Base-by-base conservation (phyloP, 2,113 vertebrate species). In the Calyptommatus sinebrachiatus region DNA sequence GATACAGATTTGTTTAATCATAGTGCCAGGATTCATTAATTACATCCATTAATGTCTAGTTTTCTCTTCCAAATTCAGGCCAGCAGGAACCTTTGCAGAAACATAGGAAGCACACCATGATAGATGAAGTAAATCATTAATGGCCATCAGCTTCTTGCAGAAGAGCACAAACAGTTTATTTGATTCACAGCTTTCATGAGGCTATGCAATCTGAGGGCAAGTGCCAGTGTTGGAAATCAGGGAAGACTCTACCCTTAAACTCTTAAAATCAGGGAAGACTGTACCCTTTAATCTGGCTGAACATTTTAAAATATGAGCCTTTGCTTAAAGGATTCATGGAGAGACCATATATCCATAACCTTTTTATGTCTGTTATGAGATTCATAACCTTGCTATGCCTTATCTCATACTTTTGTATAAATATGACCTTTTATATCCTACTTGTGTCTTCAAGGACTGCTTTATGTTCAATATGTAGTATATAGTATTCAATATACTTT, bases 271-370 rank as follows among this genome's bases (percentile, higher is more conserved):
- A 62, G 70, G 22, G 61, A 57, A 22, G 28, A 70, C 1, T 62
- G 16, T 72, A 11, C 46, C 74, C 4, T 68, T 81, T 62, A 67
- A 28, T 62, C 26, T 77, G 20, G 73, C 50, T 88, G 41, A 75
- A 84, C 41, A 73, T n/a, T 79, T 72, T 48, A 20, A 79, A 79
- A 62, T 29, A 41, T 24, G 57, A 71, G 7, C 68, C 53, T 41
- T 46, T 20, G 24, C 21, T 14, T 77, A 50, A 29, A 67, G 68
- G 18, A 16, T 18, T 26, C 57, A 11, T 68, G 28, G 31, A 20
- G 50, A 22, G 31, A 29, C 10, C 28, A 31, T 69, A 78, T 31
- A 26, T 21, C 71, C 14, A 12, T 57, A 41, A 41, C 5, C 3
- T 41, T 41, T 41, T 41, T 41, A 41, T 41, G 35, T 41, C 35